These are phyloP conservation scores for Cantharis rufa DNA, from an alignment of 2,888 invertebrate species.

Conservation along the genomic window DNA sequence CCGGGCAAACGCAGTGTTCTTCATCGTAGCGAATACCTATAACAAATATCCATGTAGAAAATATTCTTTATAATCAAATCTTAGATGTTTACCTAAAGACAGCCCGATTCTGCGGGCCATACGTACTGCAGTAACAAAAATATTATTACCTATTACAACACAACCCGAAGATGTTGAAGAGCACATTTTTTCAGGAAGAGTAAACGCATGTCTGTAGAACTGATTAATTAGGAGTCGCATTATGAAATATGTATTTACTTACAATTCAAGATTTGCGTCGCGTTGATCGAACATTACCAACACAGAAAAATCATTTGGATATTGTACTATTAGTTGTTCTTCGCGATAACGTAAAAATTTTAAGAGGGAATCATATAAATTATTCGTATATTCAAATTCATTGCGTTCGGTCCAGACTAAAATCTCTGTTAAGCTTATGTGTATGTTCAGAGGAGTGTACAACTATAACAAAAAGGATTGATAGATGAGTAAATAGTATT, in stretches of 20 bases:
- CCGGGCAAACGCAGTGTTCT: slow-evolving; percentile 82
- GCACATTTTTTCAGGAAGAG: slow-evolving; percentile 66
- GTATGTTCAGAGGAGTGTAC: slow-evolving; percentile 93
- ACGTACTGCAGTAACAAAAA: slow-evolving; percentile 88
- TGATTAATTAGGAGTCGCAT: slow-evolving; percentile 68
- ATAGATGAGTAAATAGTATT: too few species aligned
- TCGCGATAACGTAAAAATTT: slow-evolving; percentile 90
- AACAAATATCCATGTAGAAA: too few species aligned
- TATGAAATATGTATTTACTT: neutral
- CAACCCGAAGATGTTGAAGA: slow-evolving; percentile 96
- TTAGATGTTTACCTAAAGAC: slow-evolving; percentile 75
- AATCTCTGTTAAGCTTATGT: slow-evolving; percentile 93
- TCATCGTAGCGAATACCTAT: slow-evolving; percentile 91
- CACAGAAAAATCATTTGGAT: slow-evolving; percentile 92
- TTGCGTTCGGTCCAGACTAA: slow-evolving; percentile 95
- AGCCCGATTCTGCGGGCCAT: slow-evolving; percentile 99
- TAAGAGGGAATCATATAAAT: slow-evolving; percentile 87
- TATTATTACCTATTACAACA: slow-evolving; percentile 91
- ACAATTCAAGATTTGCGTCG: slow-evolving; percentile 53
- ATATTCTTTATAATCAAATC: neutral
- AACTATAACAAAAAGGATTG: slow-evolving; percentile 62
- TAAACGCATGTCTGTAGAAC: slow-evolving; percentile 76
- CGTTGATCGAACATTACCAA: slow-evolving; percentile 80
- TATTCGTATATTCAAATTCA: slow-evolving; percentile 77
- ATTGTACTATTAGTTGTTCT: slow-evolving; percentile 71